Conservation (phyloP, 2,113 vertebrate species). For the Lathamus discolor region DNA sequence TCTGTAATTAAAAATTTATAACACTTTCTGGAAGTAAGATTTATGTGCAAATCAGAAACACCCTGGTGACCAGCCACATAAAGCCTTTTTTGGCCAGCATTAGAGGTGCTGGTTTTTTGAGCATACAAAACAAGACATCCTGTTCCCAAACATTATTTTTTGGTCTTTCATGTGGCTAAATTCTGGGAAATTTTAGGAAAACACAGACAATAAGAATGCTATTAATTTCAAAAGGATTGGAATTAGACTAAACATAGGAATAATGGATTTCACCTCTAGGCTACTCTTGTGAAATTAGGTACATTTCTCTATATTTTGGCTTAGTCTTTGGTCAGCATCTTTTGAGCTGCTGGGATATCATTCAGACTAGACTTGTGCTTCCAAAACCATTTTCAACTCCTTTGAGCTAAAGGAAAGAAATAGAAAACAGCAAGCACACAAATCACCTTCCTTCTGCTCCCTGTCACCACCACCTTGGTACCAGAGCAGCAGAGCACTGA, state of each 20-base stretch:
- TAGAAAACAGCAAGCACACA: background rate
- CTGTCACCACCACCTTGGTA: background rate
- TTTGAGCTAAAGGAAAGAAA: background rate
- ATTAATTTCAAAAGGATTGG: background rate
- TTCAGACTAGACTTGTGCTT: background rate
- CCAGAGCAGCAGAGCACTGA: rapidly evolving
- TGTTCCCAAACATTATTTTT: background rate
- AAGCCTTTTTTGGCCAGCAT: background rate
- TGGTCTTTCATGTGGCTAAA: background rate
- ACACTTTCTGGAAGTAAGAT: background rate
- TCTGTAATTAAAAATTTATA: background rate
- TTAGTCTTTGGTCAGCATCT: background rate
- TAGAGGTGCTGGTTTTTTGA: background rate
- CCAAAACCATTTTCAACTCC: background rate
- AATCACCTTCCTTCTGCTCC: background rate
- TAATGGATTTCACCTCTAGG: background rate
- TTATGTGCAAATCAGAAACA: background rate
- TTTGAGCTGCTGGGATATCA: background rate
- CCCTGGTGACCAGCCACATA: background rate
- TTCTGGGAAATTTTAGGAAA: background rate
- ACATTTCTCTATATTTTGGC: background rate
- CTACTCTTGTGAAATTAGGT: background rate
- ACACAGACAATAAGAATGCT: background rate
- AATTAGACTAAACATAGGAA: background rate
- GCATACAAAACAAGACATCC: background rate